A percentile compares a stretch with the other conserved stretches of the same genome.
Conservation (phyloP, 1,140 invertebrate genomes). For the Calliopsis andreniformis region DNA sequence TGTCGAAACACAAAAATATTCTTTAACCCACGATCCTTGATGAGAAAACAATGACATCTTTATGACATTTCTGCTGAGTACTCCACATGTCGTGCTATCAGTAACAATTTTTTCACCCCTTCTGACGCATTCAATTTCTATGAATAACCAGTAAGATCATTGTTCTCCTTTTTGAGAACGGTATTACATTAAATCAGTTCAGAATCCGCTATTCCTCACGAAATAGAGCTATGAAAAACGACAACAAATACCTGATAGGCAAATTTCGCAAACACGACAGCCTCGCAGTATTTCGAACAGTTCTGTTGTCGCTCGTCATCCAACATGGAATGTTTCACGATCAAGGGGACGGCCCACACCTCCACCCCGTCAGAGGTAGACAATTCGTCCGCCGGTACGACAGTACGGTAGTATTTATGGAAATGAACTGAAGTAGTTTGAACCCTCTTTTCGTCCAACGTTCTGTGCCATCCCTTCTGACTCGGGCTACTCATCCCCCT, state of each 20-base stretch:
- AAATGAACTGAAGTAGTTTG: constrained; percentile 77
- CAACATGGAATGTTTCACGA: background rate
- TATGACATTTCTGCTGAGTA: too few species aligned
- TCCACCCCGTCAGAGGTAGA: constrained; percentile 27
- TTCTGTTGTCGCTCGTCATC: constrained; percentile 1
- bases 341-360: constrained; percentile 13
- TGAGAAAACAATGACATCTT: too few species aligned
- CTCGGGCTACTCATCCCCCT: background rate
- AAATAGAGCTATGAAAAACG: background rate
- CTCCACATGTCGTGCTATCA: too few species aligned
- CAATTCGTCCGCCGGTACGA: constrained; percentile 39
- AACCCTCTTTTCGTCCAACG: constrained; percentile 67
- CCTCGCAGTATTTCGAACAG: background rate
- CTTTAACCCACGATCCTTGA: too few species aligned
- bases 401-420: constrained; percentile 75
- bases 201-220: background rate
- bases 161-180: constrained; percentile 7
- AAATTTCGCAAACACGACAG: constrained; percentile 8
- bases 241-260: constrained; percentile 25
- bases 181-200: background rate
- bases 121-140: too few species aligned
- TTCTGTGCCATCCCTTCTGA: constrained; percentile 18
- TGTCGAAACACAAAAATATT: too few species aligned
- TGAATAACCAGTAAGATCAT: constrained; percentile 7
- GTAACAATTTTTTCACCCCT: too few species aligned